Evolutionary conservation across 2,797 vertebrate species (phyloP), one percentile per base, ranked within the genome.

Genomic region (Artibeus lituratus): DNA sequence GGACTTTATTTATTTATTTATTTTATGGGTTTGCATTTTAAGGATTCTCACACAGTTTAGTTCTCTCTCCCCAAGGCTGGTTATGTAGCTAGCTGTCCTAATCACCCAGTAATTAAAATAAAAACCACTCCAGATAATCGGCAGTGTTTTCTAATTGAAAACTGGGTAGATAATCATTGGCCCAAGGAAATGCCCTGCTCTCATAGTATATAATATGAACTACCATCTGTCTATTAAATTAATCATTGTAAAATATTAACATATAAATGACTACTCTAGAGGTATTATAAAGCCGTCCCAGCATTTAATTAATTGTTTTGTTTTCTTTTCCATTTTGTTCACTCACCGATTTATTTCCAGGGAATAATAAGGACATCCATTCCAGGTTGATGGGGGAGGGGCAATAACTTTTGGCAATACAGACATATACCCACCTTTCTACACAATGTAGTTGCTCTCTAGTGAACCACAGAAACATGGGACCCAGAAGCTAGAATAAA

Each of bases 121-220:
- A 98, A 98, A 98, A 96, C 70, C 77, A 97, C 96, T 98, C 94
- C 78, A 98, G 94, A 97, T 98, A 98, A 98, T 95, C 97, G 96
- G 84, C 97, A 98, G 92, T 92, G 92, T 95, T 89, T 96, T 93
- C 76, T 98, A 98, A 98, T 98, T 98, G 98, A 98, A 98, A 98
- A 98, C 53, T 84, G 72, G 87, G 72, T 77, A 97, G 88, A 96
- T 83, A 97, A 97, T 98, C n/a, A 98, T 97, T 97, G 96, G 97
- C 96, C 97, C 88, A 94, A 91, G 95, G 97, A 98, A 98, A 98
- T 96, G 53, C 82, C 94, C 93, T n/a, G 42, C 62, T 97, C 81
- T 2, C 21, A 67, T 85, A 95, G 81, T 62, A 3, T 97, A 3
- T 97, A 98, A 93, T 97, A 97, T 9, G 7, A 98, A 98, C 96